Evolutionary conservation across 2,113 vertebrate genomes (phyloP), one percentile per base, ranked within the genome.

Genomic region (Isurus oxyrinchus): DNA sequence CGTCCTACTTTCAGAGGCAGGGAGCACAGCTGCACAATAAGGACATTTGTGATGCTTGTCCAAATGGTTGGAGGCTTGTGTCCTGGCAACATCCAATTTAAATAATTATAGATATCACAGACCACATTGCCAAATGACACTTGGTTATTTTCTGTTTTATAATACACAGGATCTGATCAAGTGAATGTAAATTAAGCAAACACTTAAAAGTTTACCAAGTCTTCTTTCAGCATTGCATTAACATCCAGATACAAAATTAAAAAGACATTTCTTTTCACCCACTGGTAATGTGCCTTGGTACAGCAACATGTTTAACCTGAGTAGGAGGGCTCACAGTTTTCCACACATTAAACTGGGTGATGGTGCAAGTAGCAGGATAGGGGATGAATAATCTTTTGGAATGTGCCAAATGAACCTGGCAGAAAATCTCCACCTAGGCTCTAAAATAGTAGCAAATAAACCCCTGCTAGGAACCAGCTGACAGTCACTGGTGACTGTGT

Each of bases 71-170:
- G 88, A 91, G 31, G 88, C 55, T 49, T 69, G 61, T 95, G 93
- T 69, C 66, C 93, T 69, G 8, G 35, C 57, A 67, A 95, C 61
- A 27, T 69, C 16, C 93, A 53, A 95, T 69, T 95, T 95, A 66
- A 95, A 67, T 95, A 95, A 95, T 95, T 95, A 95, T 69, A 95
- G 63, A 27, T 95, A 49, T 53, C n/a, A 49, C 63, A 95, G 93
- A 95, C 7, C 16, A 66, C 61, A 63, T 94, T 94, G 61, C 19
- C 40, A 11, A 94, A 67, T 44, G 31, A 23, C 40, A 61, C 55
- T 61, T 61, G 11, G 10, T 59, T 59, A 59, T 59, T 61, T n/a
- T 35, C 3, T 91, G 88, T 91, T n/a, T 91, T 49, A 5, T 67
- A 66, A 95, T 95, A 94, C 84, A 94, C 90, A 63, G 55, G 21